These are phyloP conservation scores for Hyperopisus bebe DNA, from an alignment of 2,113 vertebrate species.

Conservation along the genomic window DNA sequence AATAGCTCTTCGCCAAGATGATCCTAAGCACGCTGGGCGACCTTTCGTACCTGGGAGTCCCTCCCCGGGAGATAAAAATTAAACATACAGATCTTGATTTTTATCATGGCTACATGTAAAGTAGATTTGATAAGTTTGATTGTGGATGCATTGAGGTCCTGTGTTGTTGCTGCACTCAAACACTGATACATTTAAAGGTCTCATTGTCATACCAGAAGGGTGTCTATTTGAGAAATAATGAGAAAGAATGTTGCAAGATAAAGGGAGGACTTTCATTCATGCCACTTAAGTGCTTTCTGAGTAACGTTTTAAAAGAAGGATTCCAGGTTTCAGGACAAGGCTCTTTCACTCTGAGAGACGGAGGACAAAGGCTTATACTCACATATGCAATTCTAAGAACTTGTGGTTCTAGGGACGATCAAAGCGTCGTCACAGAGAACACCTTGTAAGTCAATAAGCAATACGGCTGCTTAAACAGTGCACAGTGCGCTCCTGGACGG, in stretches of 20 bases:
- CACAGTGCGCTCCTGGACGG: too few relatives aligned
- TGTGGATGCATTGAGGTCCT: not conserved
- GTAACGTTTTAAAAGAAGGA: not conserved
- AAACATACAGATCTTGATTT: not conserved
- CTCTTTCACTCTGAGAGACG: not conserved
- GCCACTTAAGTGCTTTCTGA: not conserved
- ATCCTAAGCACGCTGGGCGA: constrained; percentile 13
- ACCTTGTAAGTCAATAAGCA: constrained; percentile 18
- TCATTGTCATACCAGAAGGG: not conserved
- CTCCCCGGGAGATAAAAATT: constrained; percentile 16
- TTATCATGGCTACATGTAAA: not conserved
- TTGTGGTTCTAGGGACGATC: not conserved
- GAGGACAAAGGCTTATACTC: not conserved
- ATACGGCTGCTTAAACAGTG: not conserved
- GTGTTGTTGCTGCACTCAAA: not conserved
- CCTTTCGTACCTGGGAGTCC: constrained; percentile 29
- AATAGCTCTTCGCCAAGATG: not conserved
- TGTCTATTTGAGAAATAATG: not conserved
- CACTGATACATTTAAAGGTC: not conserved
- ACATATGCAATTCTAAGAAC: not conserved
- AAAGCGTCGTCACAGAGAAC: not conserved
- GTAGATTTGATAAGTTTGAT: not conserved
- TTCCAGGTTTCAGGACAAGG: not conserved
- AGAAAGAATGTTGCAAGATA: not conserved
- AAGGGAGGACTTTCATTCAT: not conserved